These are phyloP conservation scores for Cecidostiba fungosa DNA, from an alignment of 2,888 invertebrate genomes.

Conservation along the genomic window DNA sequence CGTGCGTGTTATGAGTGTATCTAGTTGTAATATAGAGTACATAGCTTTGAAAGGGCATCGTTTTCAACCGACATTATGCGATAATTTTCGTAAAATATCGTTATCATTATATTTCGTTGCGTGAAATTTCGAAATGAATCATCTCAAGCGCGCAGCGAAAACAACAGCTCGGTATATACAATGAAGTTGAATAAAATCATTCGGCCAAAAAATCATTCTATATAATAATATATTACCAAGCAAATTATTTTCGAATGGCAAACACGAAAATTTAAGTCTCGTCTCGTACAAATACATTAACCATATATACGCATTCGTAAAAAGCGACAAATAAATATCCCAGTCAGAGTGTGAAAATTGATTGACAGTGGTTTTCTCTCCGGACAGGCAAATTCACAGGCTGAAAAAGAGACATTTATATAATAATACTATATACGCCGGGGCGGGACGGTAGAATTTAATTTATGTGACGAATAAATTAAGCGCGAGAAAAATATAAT, in stretches of 20 bases:
- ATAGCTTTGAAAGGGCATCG: background rate
- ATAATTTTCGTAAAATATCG: background rate
- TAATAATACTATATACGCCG: background rate
- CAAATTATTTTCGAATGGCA: background rate
- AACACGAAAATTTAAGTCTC: background rate
- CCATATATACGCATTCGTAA: too few species aligned
- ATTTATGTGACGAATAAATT: constrained; percentile 37
- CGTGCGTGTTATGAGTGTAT: background rate
- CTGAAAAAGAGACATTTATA: too few species aligned
- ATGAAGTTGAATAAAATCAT: background rate
- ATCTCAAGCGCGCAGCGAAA: background rate
- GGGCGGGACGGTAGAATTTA: background rate
- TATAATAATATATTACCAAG: background rate
- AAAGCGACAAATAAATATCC: background rate
- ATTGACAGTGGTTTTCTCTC: background rate
- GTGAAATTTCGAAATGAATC: background rate
- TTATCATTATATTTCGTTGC: background rate
- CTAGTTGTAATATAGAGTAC: too few species aligned
- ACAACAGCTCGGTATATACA: background rate
- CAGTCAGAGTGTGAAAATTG: background rate
- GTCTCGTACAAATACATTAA: background rate
- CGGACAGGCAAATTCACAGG: background rate
- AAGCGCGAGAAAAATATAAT: constrained; percentile 25
- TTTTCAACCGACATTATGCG: too few species aligned
- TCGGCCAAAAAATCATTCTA: too few species aligned